Conservation (phyloP, 2,113 vertebrate species). For the Gymnarchus niloticus region DNA sequence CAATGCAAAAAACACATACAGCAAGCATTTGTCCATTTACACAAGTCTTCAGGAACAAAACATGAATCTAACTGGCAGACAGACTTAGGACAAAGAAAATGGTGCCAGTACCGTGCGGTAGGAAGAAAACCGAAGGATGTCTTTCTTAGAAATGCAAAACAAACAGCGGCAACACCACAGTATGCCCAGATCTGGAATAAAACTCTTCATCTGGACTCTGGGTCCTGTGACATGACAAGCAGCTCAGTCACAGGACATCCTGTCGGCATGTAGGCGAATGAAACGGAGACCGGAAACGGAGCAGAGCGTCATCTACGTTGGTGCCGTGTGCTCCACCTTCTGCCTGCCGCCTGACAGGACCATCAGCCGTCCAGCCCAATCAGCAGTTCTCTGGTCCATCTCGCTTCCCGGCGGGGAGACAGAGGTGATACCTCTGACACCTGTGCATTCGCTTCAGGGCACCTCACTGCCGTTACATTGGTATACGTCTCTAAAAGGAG, state of each 20-base stretch:
- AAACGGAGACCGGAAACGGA: not conserved
- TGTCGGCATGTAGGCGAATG: not conserved
- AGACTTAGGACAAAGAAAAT: not conserved
- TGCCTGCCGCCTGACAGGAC: not conserved
- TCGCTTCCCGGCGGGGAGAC: not conserved
- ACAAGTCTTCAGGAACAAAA: constrained; percentile 1
- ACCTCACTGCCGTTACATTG: not conserved
- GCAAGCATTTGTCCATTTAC: not conserved
- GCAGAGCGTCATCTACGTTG: not conserved
- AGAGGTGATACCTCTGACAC: not conserved
- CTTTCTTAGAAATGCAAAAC: not conserved
- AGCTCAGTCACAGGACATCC: not conserved
- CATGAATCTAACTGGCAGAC: not conserved
- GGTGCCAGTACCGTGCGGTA: not conserved
- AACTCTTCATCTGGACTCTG: not conserved
- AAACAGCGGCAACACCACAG: not conserved
- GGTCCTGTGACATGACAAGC: not conserved
- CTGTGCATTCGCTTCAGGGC: not conserved
- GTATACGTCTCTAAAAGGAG: no score
- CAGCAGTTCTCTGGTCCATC: not conserved
- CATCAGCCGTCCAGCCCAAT: not conserved
- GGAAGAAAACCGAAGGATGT: not conserved
- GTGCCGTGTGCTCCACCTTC: not conserved
- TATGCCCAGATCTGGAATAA: not conserved
- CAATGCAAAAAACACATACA: not conserved